These are phyloP conservation scores for Catamblyrhynchus diadema DNA, from an alignment of 2,797 vertebrate genomes.

Conservation along the genomic window DNA sequence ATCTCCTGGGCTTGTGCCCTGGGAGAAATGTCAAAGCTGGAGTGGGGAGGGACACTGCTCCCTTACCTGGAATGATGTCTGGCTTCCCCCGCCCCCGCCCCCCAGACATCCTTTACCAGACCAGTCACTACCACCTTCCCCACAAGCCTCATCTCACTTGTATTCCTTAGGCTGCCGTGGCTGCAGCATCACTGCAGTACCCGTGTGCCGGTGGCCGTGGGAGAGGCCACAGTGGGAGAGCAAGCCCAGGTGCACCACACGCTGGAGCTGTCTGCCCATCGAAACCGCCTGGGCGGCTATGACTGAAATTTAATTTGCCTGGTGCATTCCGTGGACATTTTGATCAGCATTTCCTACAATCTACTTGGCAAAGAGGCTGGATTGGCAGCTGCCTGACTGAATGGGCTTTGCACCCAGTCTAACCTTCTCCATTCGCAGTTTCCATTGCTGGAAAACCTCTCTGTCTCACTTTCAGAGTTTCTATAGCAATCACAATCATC, in stretches of 20 bases:
- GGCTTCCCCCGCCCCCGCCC: fast-evolving
- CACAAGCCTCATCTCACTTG: neutral
- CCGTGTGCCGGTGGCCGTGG: fast-evolving
- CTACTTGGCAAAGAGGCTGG: conserved; percentile 54
- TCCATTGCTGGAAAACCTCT: conserved; percentile 58
- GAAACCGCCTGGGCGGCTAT: neutral
- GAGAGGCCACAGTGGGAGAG: neutral
- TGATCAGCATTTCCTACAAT: conserved; percentile 59
- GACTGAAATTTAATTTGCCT: conserved; percentile 53
- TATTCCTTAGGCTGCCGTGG: neutral
- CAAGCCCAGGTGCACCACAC: neutral
- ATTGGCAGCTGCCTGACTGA: conserved; percentile 65
- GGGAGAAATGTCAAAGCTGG: neutral
- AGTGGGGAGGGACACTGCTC: neutral
- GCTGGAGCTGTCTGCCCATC: neutral
- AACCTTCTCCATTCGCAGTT: conserved; percentile 47
- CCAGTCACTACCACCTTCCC: neutral
- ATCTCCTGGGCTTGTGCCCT: neutral
- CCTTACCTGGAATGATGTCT: neutral
- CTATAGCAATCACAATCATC: conserved; percentile 41
- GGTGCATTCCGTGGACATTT: conserved; percentile 16
- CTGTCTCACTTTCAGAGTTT: conserved; percentile 58
- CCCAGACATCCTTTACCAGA: neutral
- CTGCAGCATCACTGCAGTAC: neutral
- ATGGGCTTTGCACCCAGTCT: conserved; percentile 69